These are phyloP conservation scores for Periplaneta americana DNA, from an alignment of 1,140 invertebrate genomes.

Conservation along the genomic window DNA sequence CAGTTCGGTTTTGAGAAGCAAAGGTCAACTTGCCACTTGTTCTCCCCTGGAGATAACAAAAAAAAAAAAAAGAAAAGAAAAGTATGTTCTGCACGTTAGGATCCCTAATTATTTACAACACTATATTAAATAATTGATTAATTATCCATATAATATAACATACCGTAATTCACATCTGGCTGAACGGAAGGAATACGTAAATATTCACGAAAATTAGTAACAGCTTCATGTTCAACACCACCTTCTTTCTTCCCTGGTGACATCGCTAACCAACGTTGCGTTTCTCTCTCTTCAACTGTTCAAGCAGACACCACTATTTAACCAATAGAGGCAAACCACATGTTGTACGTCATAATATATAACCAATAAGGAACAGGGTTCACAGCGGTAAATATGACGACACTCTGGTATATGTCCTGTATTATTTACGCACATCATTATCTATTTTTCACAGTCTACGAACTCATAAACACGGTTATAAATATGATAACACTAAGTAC, in stretches of 20 bases:
- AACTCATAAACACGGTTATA: too few species aligned
- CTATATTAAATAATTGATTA: neutral
- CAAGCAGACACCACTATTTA: neutral
- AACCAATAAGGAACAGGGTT: neutral
- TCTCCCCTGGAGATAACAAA: too few species aligned
- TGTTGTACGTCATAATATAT: neutral
- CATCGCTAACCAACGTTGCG: conserved; percentile 33
- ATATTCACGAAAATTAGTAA: conserved; percentile 74
- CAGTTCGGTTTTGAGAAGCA: neutral
- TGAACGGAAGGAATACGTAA: conserved; percentile 75
- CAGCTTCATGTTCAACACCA: conserved; percentile 50
- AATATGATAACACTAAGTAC: too few species aligned
- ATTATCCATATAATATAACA: conserved; percentile 30
- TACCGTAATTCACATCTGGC: conserved; percentile 76
- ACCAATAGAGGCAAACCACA: neutral
- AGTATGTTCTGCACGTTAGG: neutral
- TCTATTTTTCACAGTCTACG: too few species aligned
- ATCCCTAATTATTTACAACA: neutral
- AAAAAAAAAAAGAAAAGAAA: neutral
- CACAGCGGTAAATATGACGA: too few species aligned
- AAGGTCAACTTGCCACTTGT: neutral
- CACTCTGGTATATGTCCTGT: too few species aligned
- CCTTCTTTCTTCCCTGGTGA: conserved; percentile 30
- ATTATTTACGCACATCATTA: too few species aligned
- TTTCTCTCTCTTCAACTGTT: neutral